These are phyloP conservation scores for Drosophila planitibia DNA, from an alignment of 2,888 invertebrate species.

Conservation along the genomic window DNA sequence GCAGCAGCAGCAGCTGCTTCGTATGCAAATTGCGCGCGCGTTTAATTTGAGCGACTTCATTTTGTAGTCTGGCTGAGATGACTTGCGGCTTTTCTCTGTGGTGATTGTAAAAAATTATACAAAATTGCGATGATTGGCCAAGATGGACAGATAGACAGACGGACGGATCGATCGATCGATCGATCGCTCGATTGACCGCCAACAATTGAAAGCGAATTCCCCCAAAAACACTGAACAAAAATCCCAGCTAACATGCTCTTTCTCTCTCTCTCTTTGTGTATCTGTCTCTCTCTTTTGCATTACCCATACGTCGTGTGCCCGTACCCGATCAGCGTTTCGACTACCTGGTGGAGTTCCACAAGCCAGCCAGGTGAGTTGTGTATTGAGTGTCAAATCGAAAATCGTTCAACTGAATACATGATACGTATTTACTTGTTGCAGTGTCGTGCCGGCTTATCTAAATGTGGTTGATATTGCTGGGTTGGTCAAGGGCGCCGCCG, in stretches of 20 bases:
- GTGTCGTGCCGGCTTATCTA: conserved; percentile 98
- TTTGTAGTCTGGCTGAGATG: conserved; percentile 54
- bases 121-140: conserved; percentile 83
- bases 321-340: conserved; percentile 98
- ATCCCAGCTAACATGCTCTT: conserved; percentile 56
- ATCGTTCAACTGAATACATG: conserved; percentile 18
- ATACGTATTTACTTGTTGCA: conserved; percentile 82
- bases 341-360: conserved; percentile 96
- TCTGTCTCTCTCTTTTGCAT: conserved; percentile 40
- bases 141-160: neutral
- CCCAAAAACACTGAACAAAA: neutral
- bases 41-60: conserved; percentile 82
- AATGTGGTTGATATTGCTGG: conserved; percentile 99
- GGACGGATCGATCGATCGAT: neutral
- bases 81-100: conserved; percentile 43
- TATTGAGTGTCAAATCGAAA: conserved; percentile 33
- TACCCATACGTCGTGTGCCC: conserved; percentile 94
- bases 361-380: conserved; percentile 93
- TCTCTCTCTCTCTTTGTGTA: conserved; percentile 5
- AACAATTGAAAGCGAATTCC: conserved; percentile 14
- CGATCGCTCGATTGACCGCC: conserved; percentile 1
- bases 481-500: conserved; percentile 98
- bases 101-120: conserved; percentile 83
- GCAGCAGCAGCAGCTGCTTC: conserved; percentile 25
- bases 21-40: conserved; percentile 81